Evolutionary conservation across 2,888 invertebrate species (phyloP).

Genomic region (Busseola fusca): DNA sequence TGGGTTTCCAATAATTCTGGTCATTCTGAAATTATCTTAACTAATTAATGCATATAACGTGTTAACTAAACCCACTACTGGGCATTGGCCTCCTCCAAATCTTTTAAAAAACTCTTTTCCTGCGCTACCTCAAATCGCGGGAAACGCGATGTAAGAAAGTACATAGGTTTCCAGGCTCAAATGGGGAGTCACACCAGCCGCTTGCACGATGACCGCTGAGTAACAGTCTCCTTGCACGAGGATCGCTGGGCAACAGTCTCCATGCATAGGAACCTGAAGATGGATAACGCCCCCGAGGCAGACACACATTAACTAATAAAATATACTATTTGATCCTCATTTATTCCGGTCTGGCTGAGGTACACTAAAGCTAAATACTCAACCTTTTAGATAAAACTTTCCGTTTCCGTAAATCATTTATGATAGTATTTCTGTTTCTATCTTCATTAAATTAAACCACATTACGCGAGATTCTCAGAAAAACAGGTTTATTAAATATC

Average conservation of each 20-base stretch:
- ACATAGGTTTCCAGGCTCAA: neutral
- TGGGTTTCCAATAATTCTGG: no score
- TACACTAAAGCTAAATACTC: neutral
- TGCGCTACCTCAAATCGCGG: neutral
- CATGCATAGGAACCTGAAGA: no score
- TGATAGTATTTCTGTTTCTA: neutral
- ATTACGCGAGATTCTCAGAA: slow-evolving; percentile 10
- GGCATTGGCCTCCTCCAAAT: no score
- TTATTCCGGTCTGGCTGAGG: neutral
- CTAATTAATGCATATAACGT: no score
- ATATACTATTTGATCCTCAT: neutral
- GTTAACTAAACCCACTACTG: no score
- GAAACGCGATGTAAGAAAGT: neutral
- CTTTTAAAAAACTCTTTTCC: no score
- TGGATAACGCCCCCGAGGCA: no score
- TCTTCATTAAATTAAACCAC: neutral
- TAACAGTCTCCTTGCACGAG: neutral
- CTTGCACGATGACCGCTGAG: neutral
- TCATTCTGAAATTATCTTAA: no score
- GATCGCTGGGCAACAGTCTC: no score
- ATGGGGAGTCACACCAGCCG: neutral
- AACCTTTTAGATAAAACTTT: neutral
- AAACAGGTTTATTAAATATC: slow-evolving; percentile 23
- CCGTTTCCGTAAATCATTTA: neutral
- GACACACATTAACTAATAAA: neutral